Evolutionary conservation across 2,888 invertebrate species (phyloP).

Genomic region (Lithophane semibrunnea): DNA sequence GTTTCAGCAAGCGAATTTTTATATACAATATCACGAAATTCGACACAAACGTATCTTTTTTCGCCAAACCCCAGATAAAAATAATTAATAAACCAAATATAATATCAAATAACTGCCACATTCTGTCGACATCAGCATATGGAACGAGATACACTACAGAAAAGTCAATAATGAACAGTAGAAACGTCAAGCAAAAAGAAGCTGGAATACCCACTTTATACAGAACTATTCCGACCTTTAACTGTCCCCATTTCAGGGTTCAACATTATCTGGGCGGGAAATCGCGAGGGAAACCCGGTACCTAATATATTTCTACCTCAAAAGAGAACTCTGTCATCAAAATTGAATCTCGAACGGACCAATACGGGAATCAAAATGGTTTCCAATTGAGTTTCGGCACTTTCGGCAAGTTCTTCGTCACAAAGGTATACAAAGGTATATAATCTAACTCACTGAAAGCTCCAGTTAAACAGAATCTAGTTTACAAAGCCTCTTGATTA

Average conservation of each 20-base stretch:
- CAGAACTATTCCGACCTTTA: conserved; percentile 18
- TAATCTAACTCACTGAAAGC: conserved; percentile 51
- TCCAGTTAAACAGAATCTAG: conserved; percentile 49
- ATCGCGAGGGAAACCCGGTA: conserved; percentile 61
- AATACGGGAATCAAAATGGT: conserved; percentile 73
- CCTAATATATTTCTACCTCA: conserved; percentile 69
- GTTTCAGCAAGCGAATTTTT: neutral
- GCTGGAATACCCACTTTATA: conserved; percentile 38
- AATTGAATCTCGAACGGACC: conserved; percentile 68
- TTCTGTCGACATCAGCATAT: conserved; percentile 46
- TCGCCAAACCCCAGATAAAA: conserved; percentile 1
- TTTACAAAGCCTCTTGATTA: conserved; percentile 45
- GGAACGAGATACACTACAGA: conserved; percentile 62
- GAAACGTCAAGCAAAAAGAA: conserved; percentile 55
- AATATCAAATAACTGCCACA: conserved; percentile 53
- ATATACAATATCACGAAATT: neutral
- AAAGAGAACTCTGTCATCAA: conserved; percentile 71
- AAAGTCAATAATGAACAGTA: conserved; percentile 66
- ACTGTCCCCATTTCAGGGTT: neutral
- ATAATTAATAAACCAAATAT: conserved; percentile 38
- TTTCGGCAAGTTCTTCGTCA: conserved; percentile 64
- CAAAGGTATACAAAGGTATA: conserved; percentile 67
- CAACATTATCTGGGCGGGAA: conserved; percentile 53
- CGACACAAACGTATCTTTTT: neutral
- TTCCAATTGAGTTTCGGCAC: conserved; percentile 73